These are phyloP conservation scores for Seriola quinqueradiata DNA, from an alignment of 2,113 vertebrate species.

Conservation along the genomic window DNA sequence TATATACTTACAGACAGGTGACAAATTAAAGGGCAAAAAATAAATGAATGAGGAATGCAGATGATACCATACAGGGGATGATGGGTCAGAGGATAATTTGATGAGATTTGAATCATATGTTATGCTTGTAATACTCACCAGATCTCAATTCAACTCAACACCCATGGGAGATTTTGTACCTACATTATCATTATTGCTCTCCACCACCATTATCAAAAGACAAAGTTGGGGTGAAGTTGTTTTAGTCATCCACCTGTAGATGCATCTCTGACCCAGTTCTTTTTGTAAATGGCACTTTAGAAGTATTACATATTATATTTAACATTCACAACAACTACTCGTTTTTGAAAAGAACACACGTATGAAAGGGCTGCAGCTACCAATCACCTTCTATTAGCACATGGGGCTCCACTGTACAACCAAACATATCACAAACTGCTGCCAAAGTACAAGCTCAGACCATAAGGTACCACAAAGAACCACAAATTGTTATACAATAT, in stretches of 20 bases:
- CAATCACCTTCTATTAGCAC: background rate
- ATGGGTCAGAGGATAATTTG: background rate
- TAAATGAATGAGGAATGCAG: background rate
- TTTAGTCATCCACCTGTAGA: background rate
- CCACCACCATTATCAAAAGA: background rate
- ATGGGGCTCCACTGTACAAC: background rate
- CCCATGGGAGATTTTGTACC: background rate
- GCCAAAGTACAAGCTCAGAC: background rate
- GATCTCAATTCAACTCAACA: background rate
- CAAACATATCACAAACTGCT: background rate
- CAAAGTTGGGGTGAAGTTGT: background rate
- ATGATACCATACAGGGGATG: too few relatives aligned
- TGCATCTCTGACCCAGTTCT: background rate
- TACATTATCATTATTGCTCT: background rate
- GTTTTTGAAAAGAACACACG: background rate
- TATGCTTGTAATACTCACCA: background rate
- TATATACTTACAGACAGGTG: background rate
- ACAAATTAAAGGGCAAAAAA: background rate
- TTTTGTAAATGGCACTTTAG: background rate
- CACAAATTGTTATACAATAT: background rate
- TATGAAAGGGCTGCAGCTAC: background rate
- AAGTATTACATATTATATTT: slow-evolving; percentile 3
- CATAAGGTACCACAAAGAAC: background rate
- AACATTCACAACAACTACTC: background rate
- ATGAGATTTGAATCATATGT: background rate